Evolutionary conservation across 2,797 vertebrate species (phyloP).

Genomic region (Sparidentex hasta): DNA sequence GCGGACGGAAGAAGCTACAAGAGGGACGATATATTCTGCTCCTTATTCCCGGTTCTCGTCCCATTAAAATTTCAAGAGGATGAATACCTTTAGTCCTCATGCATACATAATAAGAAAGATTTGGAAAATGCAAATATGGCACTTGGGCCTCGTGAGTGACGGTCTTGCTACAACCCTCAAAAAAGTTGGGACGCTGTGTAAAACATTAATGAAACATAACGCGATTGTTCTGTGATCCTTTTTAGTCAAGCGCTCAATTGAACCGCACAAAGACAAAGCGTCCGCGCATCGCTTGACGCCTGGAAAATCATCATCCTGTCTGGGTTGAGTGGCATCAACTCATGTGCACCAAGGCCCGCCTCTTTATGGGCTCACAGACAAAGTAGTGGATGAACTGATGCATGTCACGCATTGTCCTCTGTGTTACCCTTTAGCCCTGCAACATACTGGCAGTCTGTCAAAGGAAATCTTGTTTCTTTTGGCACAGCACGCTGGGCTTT

Average conservation of each 20-base stretch:
- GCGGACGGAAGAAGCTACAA: background rate
- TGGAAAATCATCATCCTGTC: background rate
- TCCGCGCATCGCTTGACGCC: background rate
- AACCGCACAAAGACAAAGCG: too few species aligned
- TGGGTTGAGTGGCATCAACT: background rate
- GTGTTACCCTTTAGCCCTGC: background rate
- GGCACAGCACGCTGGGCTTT: background rate
- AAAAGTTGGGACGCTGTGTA: too few species aligned
- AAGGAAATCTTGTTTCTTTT: background rate
- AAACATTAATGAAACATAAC: too few species aligned
- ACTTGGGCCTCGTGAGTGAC: constrained; percentile 1
- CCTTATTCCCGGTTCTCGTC: constrained; percentile 1
- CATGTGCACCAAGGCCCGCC: background rate
- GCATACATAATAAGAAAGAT: constrained; percentile 23
- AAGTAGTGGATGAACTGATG: background rate
- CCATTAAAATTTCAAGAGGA: constrained; percentile 39
- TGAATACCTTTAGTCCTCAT: constrained; percentile 20
- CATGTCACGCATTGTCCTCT: background rate
- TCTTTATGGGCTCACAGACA: background rate
- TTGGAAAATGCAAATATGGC: constrained; percentile 23
- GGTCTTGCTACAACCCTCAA: background rate
- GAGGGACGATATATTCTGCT: constrained; percentile 3
- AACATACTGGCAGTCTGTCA: constrained; percentile 11
- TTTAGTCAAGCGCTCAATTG: too few species aligned
- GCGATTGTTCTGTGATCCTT: too few species aligned